phyloP scores from a whole-genome alignment of 2,797 vertebrate species.

The Xiphophorus birchmanni region DNA sequence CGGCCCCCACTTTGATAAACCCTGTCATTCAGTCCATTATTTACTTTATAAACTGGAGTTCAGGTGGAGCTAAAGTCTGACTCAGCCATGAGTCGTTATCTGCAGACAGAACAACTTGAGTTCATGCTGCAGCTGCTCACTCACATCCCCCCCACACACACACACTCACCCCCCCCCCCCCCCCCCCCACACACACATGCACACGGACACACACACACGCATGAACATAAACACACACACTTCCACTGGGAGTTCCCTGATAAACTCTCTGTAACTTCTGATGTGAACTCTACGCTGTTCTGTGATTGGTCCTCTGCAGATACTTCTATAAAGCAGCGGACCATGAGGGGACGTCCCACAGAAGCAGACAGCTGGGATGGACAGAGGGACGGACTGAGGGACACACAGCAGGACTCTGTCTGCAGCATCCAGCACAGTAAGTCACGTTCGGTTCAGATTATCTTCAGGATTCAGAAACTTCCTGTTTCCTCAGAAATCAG shows the following conservation, averaged over 20 bases:
- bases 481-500: neutral
- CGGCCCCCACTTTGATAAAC: too few relatives aligned
- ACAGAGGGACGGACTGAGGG: neutral
- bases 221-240: neutral
- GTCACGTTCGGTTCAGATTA: neutral
- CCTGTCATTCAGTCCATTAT: too few relatives aligned
- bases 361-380: neutral
- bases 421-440: neutral
- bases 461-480: neutral
- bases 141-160: neutral
- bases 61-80: neutral
- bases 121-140: neutral
- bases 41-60: neutral
- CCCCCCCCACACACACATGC: neutral
- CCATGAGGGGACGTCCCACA: neutral
- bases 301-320: neutral
- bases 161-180: neutral
- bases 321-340: neutral
- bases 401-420: neutral
- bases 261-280: neutral
- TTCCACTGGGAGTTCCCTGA: neutral
- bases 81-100: neutral
- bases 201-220: neutral
- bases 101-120: neutral
- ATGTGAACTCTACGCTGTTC: neutral